Conservation (phyloP, 1,140 invertebrate genomes). For the Augochlora pura region DNA sequence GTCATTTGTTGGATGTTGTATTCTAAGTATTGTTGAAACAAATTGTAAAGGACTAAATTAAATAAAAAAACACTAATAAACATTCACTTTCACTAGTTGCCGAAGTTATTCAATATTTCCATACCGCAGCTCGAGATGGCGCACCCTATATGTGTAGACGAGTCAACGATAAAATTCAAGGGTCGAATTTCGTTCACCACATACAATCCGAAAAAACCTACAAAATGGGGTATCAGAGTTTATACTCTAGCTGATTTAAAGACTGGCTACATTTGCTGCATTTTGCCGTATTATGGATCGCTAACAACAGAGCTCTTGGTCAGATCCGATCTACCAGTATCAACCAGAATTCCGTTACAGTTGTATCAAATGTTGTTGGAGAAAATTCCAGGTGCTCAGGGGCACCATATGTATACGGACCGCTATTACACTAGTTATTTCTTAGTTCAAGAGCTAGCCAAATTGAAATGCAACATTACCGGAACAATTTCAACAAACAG, state of each 20-base stretch:
- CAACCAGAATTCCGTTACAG: background rate
- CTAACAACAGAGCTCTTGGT: background rate
- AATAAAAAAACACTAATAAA: conserved; percentile 7
- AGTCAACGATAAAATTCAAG: too few species aligned
- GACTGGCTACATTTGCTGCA: background rate
- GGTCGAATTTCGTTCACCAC: background rate
- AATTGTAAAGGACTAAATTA: conserved; percentile 7
- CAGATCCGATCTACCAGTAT: background rate
- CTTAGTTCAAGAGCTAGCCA: conserved; percentile 16
- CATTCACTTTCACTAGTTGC: too few species aligned
- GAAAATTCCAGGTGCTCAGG: conserved; percentile 6
- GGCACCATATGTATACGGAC: conserved; percentile 29
- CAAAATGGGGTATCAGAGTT: background rate
- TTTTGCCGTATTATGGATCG: background rate
- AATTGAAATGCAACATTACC: conserved; percentile 7
- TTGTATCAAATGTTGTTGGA: conserved; percentile 17
- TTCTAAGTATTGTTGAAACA: too few species aligned
- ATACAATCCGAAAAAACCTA: background rate
- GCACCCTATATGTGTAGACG: too few species aligned
- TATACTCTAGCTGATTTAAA: background rate
- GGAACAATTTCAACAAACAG: background rate
- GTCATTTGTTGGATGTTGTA: background rate
- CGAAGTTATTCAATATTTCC: too few species aligned
- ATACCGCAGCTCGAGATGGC: too few species aligned
- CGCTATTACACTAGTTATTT: background rate